Evolutionary conservation across 2,113 vertebrate species (phyloP).

Genomic region (Phalacrocorax carbo): DNA sequence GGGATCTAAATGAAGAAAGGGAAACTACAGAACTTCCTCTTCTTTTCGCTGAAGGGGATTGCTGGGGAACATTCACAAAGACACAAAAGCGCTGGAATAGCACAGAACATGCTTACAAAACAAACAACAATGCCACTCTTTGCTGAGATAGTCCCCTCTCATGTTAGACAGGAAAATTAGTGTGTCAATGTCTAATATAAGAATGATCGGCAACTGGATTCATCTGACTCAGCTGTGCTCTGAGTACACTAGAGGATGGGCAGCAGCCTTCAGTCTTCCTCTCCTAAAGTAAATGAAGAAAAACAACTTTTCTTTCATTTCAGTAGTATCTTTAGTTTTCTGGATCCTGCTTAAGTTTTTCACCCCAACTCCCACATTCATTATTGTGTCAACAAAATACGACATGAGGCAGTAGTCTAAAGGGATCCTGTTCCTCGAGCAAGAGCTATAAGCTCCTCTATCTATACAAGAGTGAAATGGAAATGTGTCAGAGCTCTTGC

Average conservation of each 20-base stretch:
- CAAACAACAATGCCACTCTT: background rate
- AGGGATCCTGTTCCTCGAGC: background rate
- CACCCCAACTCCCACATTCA: background rate
- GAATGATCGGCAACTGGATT: background rate
- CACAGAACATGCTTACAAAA: background rate
- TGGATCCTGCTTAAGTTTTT: background rate
- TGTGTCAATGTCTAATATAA: background rate
- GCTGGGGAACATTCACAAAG: background rate
- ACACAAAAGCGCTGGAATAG: background rate
- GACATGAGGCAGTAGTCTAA: background rate
- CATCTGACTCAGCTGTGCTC: background rate
- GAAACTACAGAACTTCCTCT: conserved; percentile 34
- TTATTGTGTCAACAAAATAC: background rate
- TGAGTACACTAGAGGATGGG: background rate
- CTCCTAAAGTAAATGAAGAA: background rate
- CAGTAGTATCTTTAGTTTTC: background rate
- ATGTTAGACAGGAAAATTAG: background rate
- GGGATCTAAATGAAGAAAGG: conserved; percentile 13
- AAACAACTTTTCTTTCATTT: background rate
- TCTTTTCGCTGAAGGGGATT: background rate
- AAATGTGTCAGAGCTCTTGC: background rate
- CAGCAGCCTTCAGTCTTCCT: background rate
- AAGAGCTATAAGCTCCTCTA: background rate
- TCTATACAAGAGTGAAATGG: background rate
- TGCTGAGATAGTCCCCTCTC: background rate